Conservation (phyloP, 2,888 invertebrate species). For the Dicyrtomina minuta region DNA sequence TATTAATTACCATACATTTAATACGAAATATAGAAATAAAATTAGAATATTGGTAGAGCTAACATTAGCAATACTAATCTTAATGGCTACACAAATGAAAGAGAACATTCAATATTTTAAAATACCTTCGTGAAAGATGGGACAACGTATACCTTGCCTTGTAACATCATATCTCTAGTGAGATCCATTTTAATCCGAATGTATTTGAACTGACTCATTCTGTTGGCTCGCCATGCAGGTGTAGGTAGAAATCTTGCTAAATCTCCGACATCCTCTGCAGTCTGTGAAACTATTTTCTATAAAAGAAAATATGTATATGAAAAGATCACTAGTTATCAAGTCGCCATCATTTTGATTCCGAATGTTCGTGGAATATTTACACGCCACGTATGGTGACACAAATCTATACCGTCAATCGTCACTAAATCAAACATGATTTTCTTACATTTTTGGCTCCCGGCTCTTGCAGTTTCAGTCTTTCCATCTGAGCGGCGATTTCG, state of each 20-base stretch:
- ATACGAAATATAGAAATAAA: not conserved
- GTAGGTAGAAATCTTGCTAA: slow-evolving; percentile 19
- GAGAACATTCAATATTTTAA: no score
- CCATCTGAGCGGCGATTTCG: not conserved
- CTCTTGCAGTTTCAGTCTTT: not conserved
- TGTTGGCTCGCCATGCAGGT: slow-evolving; percentile 27
- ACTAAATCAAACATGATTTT: no score
- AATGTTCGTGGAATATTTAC: no score
- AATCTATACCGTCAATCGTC: no score
- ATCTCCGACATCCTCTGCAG: not conserved
- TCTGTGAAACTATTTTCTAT: no score
- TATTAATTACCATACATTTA: no score
- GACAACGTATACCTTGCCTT: slow-evolving; percentile 3
- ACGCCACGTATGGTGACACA: no score
- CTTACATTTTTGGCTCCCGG: not conserved
- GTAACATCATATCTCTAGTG: slow-evolving; percentile 21
- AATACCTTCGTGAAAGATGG: not conserved
- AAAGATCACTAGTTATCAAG: no score
- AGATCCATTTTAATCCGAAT: slow-evolving; percentile 32
- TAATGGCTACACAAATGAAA: no score
- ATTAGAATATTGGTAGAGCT: not conserved
- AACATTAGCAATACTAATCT: not conserved
- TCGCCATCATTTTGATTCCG: no score
- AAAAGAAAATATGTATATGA: no score
- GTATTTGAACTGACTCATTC: slow-evolving; percentile 23